Percentiles rank a stretch among this genome's conserved stretches.
Conservation (phyloP, 2,888 invertebrate species). For the Loripinus fragilis region DNA sequence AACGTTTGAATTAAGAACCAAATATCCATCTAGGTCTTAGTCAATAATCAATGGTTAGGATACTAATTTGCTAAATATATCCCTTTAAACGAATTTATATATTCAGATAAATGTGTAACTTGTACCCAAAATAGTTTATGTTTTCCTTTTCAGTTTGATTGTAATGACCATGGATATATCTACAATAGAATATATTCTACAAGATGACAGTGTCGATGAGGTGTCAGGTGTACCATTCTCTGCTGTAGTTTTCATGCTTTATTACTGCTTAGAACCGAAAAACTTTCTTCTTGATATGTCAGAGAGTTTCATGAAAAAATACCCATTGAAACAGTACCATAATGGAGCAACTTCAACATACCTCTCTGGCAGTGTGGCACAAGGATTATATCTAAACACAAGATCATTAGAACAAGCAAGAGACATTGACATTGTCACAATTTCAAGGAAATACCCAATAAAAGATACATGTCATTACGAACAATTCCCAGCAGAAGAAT, state of each 20-base stretch:
- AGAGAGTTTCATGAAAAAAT: slow-evolving; percentile 23
- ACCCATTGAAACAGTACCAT: slow-evolving; percentile 21
- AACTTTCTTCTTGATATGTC: slow-evolving; percentile 36
- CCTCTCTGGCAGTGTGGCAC: slow-evolving; percentile 40
- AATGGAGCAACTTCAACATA: slow-evolving; percentile 31
- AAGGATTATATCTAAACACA: slow-evolving; percentile 45
- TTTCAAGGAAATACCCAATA: slow-evolving; percentile 36
- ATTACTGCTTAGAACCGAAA: slow-evolving; percentile 36
- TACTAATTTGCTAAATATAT: too few species aligned
- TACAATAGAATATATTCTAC: slow-evolving; percentile 24
- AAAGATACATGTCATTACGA: slow-evolving; percentile 34
- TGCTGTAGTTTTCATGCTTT: slow-evolving; percentile 37
- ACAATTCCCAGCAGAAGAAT: background rate
- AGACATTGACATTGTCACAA: slow-evolving; percentile 44
- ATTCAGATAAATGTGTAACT: too few species aligned
- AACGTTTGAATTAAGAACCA: too few species aligned
- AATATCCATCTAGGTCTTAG: too few species aligned
- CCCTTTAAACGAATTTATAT: too few species aligned
- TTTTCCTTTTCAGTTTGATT: too few species aligned
- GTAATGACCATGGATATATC: background rate
- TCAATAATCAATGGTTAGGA: too few species aligned
- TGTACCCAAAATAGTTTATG: too few species aligned
- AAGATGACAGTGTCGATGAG: slow-evolving; percentile 20
- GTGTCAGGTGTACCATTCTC: slow-evolving; percentile 26
- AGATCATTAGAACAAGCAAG: slow-evolving; percentile 24